Percentiles rank a stretch among this genome's conserved stretches.
Evolutionary conservation across 2,797 vertebrate species (phyloP).

Genomic region (Chaenodraco wilsoni): DNA sequence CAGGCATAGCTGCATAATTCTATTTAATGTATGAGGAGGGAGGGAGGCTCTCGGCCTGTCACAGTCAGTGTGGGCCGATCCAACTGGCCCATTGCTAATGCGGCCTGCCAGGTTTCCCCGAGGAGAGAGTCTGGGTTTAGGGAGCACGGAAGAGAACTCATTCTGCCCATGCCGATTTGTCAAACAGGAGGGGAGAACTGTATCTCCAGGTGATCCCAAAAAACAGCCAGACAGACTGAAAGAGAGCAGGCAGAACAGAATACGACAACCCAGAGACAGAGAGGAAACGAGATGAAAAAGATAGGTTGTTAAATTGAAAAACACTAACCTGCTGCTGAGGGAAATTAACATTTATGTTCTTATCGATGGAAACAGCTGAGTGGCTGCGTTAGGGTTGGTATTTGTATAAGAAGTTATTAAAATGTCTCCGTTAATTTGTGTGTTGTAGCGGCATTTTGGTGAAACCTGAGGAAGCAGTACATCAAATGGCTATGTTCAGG

Average conservation of each 20-base stretch:
- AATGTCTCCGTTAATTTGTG: not conserved
- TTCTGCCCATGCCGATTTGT: conserved; percentile 69
- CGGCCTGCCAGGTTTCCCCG: conserved; percentile 66
- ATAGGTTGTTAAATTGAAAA: conserved; percentile 33
- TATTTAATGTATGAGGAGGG: conserved; percentile 79
- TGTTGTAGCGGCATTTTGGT: not conserved
- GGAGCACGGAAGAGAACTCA: conserved; percentile 64
- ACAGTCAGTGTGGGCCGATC: conserved; percentile 69
- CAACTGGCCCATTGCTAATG: conserved; percentile 74
- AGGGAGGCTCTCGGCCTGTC: conserved; percentile 66
- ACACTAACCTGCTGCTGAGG: conserved; percentile 27
- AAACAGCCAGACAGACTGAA: conserved; percentile 44
- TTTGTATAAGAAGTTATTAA: not conserved
- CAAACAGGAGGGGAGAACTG: conserved; percentile 59
- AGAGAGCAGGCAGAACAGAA: conserved; percentile 7
- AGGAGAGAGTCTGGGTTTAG: conserved; percentile 60
- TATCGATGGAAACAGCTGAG: conserved; percentile 12
- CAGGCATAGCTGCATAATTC: conserved; percentile 77
- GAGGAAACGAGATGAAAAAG: conserved; percentile 12
- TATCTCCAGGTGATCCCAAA: conserved; percentile 71
- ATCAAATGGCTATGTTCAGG: not conserved
- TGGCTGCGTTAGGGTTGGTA: not conserved
- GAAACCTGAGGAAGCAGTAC: not conserved
- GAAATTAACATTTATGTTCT: conserved; percentile 40
- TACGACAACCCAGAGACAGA: conserved; percentile 21